phyloP scores from a whole-genome alignment of 2,113 vertebrate species.

The Lanius ludovicianus region DNA sequence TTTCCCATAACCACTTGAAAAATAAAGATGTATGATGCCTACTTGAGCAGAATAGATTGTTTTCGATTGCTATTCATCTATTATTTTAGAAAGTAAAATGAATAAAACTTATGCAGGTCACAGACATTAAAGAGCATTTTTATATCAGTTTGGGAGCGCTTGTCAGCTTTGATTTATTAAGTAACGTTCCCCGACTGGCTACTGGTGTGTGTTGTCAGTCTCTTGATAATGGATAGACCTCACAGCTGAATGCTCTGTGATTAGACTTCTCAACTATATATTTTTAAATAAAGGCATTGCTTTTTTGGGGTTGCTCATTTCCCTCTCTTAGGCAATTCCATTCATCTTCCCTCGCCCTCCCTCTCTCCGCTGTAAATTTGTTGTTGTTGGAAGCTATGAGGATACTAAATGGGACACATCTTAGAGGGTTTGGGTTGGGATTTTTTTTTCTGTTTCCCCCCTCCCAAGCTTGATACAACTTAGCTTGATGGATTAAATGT shows the following conservation, averaged over 20 bases:
- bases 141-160: constrained; percentile 84
- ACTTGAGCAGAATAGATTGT: constrained; percentile 57
- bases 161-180: constrained; percentile 98
- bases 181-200: constrained; percentile 83
- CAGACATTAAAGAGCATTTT: constrained; percentile 83
- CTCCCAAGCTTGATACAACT: neutral
- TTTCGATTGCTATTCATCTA: constrained; percentile 67
- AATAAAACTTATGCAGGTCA: constrained; percentile 72
- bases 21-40: constrained; percentile 47
- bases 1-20: neutral
- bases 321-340: neutral
- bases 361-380: neutral
- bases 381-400: neutral
- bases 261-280: constrained; percentile 71
- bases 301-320: neutral
- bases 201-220: constrained; percentile 84
- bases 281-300: constrained; percentile 75
- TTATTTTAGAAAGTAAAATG: constrained; percentile 75
- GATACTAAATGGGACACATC: neutral
- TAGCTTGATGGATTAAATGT: neutral
- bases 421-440: neutral
- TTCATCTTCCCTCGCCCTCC: constrained; percentile 7
- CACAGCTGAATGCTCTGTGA: constrained; percentile 81
- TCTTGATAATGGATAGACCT: constrained; percentile 85
- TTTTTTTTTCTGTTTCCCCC: neutral